Conservation (phyloP, 2,888 invertebrate species). For the Orthosia incerta region DNA sequence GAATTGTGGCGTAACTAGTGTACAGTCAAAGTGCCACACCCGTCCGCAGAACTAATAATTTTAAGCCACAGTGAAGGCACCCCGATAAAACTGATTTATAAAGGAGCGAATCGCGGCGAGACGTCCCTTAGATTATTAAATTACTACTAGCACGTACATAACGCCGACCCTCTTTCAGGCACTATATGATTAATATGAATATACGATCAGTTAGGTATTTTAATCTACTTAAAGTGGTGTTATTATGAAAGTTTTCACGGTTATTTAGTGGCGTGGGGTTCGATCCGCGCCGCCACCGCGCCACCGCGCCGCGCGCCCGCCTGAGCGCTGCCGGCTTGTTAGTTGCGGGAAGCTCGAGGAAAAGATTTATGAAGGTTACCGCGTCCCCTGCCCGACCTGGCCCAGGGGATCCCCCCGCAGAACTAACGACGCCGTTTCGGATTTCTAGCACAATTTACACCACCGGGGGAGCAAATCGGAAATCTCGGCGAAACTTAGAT, state of each 20-base stretch:
- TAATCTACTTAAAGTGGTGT: conserved; percentile 85
- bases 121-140: conserved; percentile 84
- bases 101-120: conserved; percentile 76
- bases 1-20: conserved; percentile 28
- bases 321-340: conserved; percentile 82
- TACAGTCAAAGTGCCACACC: conserved; percentile 65
- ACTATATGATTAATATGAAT: conserved; percentile 83
- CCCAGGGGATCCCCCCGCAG: conserved; percentile 85
- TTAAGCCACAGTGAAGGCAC: conserved; percentile 77
- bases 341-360: conserved; percentile 86
- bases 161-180: conserved; percentile 75
- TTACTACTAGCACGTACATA: conserved; percentile 77
- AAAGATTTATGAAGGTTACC: conserved; percentile 89
- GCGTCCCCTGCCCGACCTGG: conserved; percentile 82
- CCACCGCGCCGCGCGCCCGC: conserved; percentile 49
- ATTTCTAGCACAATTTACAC: conserved; percentile 89
- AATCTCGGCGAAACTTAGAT: conserved; percentile 84
- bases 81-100: conserved; percentile 86
- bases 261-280: conserved; percentile 79
- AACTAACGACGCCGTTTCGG: conserved; percentile 89
- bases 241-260: conserved; percentile 85
- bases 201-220: conserved; percentile 80
- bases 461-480: conserved; percentile 79
- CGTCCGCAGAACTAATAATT: conserved; percentile 77
- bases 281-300: conserved; percentile 67